Evolutionary conservation across 2,797 vertebrate genomes (phyloP).

Genomic region (Stomatorhinus walkeri): DNA sequence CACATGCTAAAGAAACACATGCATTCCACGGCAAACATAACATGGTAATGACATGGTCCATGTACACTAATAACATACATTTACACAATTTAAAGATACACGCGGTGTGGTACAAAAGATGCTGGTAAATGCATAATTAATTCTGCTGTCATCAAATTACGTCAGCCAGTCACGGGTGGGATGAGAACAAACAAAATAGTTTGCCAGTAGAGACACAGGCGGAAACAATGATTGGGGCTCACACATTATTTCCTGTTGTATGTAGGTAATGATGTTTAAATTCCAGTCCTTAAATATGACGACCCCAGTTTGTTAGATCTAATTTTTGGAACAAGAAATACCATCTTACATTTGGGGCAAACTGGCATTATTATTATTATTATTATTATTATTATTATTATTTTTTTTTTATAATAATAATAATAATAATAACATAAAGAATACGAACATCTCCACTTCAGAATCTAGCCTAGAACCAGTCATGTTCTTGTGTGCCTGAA

Average conservation of each 20-base stretch:
- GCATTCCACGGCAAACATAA: neutral
- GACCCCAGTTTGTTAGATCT: neutral
- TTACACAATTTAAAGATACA: neutral
- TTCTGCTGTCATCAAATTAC: neutral
- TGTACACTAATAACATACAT: neutral
- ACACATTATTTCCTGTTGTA: neutral
- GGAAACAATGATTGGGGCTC: neutral
- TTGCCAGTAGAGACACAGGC: neutral
- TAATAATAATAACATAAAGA: neutral
- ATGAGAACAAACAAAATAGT: neutral
- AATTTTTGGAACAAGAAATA: neutral
- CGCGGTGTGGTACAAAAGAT: neutral
- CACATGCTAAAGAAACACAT: neutral
- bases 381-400: too few relatives aligned
- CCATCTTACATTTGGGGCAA: neutral
- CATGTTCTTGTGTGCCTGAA: neutral
- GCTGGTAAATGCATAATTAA: neutral
- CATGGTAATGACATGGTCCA: neutral
- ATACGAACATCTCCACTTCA: neutral
- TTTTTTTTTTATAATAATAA: neutral
- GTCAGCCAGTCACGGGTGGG: neutral
- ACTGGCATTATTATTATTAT: too few relatives aligned
- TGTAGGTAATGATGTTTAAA: neutral
- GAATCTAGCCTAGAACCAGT: neutral
- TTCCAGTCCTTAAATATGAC: neutral